Evolutionary conservation across 2,888 invertebrate genomes (phyloP).

Genomic region (Ischnura elegans): DNA sequence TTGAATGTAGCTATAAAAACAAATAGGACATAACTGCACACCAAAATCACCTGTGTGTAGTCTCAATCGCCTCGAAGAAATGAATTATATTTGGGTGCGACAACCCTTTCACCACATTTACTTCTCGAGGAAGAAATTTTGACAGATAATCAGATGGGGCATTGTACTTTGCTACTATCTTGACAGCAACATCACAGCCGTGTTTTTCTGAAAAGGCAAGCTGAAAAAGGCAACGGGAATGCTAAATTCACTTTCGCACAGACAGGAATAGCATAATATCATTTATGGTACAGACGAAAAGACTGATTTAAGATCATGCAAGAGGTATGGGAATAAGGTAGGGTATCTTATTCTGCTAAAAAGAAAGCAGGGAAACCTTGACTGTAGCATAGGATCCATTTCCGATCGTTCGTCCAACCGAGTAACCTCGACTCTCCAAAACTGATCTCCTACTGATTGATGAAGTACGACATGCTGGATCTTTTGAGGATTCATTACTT

Average conservation of each 20-base stretch:
- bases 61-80: conserved; percentile 91
- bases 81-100: conserved; percentile 89
- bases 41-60: conserved; percentile 85
- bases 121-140: conserved; percentile 90
- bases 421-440: conserved; percentile 88
- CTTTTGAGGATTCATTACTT: not conserved
- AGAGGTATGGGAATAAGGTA: no score
- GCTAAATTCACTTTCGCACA: conserved; percentile 19
- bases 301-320: not conserved
- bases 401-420: conserved; percentile 87
- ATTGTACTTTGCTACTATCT: conserved; percentile 91
- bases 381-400: conserved; percentile 92
- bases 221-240: conserved; percentile 76
- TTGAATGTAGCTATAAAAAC: no score
- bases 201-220: conserved; percentile 87
- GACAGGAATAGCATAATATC: not conserved
- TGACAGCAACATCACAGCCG: conserved; percentile 87
- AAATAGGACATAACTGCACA: no score
- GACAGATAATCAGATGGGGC: conserved; percentile 89
- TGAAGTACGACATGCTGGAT: not conserved
- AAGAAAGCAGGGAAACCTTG: conserved; percentile 79
- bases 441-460: conserved; percentile 79
- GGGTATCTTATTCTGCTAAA: not conserved
- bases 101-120: conserved; percentile 89
- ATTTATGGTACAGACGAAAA: not conserved